phyloP scores from a whole-genome alignment of 2,888 invertebrate genomes.

The Drosophila antonietae region DNA sequence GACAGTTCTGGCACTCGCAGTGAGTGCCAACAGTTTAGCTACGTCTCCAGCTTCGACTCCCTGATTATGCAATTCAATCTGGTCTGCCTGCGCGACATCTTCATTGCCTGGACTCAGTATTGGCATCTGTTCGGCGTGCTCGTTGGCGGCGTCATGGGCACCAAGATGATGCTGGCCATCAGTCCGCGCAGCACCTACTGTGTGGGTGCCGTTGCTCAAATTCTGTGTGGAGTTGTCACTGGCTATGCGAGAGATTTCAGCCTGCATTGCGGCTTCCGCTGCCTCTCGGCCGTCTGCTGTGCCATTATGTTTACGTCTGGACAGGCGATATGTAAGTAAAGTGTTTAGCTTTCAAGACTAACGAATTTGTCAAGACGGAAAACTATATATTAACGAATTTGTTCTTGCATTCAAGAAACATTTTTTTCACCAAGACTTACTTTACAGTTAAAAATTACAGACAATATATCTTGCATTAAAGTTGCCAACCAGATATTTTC shows the following conservation, averaged over 20 bases:
- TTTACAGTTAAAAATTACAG: no score
- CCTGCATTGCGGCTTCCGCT: slow-evolving; percentile 84
- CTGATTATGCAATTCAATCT: slow-evolving; percentile 84
- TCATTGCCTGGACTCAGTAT: slow-evolving; percentile 85
- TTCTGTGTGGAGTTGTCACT: slow-evolving; percentile 83
- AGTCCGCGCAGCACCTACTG: slow-evolving; percentile 84
- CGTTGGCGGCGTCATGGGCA: slow-evolving; percentile 84
- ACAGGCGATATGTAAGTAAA: slow-evolving; percentile 83
- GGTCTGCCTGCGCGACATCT: slow-evolving; percentile 84
- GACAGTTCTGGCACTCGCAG: slow-evolving; percentile 28
- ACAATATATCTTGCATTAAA: no score
- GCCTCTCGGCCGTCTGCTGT: slow-evolving; percentile 84
- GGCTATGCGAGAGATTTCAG: slow-evolving; percentile 83
- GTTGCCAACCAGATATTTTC: not conserved
- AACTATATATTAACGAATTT: no score
- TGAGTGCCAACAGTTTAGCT: slow-evolving; percentile 76
- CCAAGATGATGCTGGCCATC: slow-evolving; percentile 82
- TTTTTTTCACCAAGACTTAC: no score
- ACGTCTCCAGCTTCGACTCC: slow-evolving; percentile 80
- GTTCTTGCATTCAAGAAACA: no score
- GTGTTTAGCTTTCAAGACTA: no score
- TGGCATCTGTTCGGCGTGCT: slow-evolving; percentile 85
- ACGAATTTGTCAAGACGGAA: no score
- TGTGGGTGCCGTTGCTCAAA: slow-evolving; percentile 83
- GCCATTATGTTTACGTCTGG: slow-evolving; percentile 85